Percentiles rank a stretch among this genome's conserved stretches.
Evolutionary conservation across 2,797 vertebrate species (phyloP).

Genomic region (Acomys russatus): DNA sequence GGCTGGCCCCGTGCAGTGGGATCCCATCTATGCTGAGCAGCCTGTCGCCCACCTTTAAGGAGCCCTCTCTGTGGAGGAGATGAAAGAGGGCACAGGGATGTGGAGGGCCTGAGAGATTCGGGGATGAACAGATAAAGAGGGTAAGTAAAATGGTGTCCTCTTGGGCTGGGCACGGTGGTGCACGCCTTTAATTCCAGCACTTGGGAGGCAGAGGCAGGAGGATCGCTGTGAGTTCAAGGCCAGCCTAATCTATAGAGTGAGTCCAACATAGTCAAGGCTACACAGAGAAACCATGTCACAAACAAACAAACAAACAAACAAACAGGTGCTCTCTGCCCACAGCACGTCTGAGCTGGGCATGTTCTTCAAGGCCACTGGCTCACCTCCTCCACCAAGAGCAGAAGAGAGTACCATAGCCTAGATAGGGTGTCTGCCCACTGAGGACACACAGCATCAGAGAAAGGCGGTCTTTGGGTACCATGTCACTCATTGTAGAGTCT

Average conservation of each 20-base stretch:
- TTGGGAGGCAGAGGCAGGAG: too few relatives aligned
- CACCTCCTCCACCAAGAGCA: neutral
- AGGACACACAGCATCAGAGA: neutral
- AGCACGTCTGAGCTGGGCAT: neutral
- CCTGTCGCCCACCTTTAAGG: slow-evolving; percentile 95
- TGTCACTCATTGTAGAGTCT: neutral
- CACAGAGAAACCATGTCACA: too few relatives aligned
- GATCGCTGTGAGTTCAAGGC: too few relatives aligned
- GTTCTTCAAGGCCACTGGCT: neutral
- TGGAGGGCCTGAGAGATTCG: neutral
- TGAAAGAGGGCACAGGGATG: neutral
- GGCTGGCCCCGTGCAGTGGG: slow-evolving; percentile 93
- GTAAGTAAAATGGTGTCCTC: neutral
- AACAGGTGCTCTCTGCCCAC: neutral
- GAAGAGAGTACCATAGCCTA: neutral
- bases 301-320: too few relatives aligned
- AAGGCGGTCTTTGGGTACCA: rapidly evolving
- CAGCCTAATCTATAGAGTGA: too few relatives aligned
- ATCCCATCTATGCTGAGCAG: slow-evolving; percentile 96
- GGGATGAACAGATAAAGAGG: too few relatives aligned
- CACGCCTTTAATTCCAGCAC: too few relatives aligned
- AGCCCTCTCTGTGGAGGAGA: slow-evolving; percentile 93
- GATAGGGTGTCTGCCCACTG: neutral
- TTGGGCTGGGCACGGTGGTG: too few relatives aligned
- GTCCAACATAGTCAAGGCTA: too few relatives aligned